Percentiles rank a stretch among this genome's conserved stretches.
Evolutionary conservation across 1,140 invertebrate genomes (phyloP).

Genomic region (Bradysia coprophila): DNA sequence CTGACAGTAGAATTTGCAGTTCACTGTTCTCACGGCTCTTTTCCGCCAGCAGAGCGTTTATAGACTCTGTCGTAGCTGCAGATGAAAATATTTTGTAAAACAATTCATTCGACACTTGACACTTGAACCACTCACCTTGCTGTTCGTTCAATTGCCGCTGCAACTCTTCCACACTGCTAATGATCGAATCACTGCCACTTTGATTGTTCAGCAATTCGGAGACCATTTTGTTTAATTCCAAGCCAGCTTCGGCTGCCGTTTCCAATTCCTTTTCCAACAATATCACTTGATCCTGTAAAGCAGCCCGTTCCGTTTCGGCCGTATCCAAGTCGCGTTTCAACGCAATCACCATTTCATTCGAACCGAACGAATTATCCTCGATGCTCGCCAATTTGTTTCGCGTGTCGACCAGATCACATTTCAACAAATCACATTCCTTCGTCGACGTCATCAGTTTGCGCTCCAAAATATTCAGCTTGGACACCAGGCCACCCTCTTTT

Average conservation of each 20-base stretch:
- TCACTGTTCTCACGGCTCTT: slow-evolving; percentile 32
- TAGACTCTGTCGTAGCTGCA: slow-evolving; percentile 24
- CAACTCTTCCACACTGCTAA: slow-evolving; percentile 37
- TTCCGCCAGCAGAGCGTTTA: slow-evolving; percentile 26
- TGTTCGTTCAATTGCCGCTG: slow-evolving; percentile 39
- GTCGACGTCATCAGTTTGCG: slow-evolving; percentile 16
- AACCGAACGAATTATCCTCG: slow-evolving; percentile 48
- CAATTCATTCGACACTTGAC: too few species aligned
- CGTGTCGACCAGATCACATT: slow-evolving; percentile 37
- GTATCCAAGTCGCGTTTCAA: slow-evolving; percentile 36
- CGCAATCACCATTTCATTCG: slow-evolving; percentile 46
- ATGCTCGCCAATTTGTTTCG: slow-evolving; percentile 39
- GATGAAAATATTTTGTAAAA: too few species aligned
- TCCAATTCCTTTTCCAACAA: slow-evolving; percentile 40
- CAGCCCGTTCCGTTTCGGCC: slow-evolving; percentile 17
- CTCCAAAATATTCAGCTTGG: slow-evolving; percentile 39
- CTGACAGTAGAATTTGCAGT: slow-evolving; percentile 25
- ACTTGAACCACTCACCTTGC: slow-evolving; percentile 26
- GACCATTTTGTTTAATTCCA: slow-evolving; percentile 43
- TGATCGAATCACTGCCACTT: slow-evolving; percentile 35
- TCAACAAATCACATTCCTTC: slow-evolving; percentile 43
- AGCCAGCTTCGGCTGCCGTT: slow-evolving; percentile 39
- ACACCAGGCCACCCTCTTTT: slow-evolving; percentile 35
- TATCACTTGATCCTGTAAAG: slow-evolving; percentile 33
- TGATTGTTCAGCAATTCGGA: slow-evolving; percentile 36